phyloP scores from a whole-genome alignment of 1,140 invertebrate genomes.

The Lepidurus packardi region DNA sequence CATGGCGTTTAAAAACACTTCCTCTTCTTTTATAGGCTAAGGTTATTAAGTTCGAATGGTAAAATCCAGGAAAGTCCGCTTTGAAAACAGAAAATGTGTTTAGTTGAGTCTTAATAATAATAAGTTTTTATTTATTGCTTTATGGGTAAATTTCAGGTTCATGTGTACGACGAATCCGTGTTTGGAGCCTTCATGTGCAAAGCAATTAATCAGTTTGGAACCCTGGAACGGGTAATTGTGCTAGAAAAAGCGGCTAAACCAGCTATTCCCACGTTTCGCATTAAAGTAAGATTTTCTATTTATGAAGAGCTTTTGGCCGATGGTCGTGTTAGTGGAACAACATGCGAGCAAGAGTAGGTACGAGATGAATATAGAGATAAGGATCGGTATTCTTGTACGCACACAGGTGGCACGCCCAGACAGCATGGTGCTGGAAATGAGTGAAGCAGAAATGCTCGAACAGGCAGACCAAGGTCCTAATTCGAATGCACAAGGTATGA shows the following conservation, averaged over 20 bases:
- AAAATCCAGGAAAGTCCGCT: background rate
- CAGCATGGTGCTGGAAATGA: constrained; percentile 35
- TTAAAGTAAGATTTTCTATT: constrained; percentile 34
- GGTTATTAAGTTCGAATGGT: background rate
- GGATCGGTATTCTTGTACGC: background rate
- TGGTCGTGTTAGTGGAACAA: background rate
- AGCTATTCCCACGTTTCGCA: constrained; percentile 42
- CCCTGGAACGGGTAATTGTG: constrained; percentile 47
- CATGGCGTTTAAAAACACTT: too few relatives aligned
- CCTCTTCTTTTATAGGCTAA: too few relatives aligned
- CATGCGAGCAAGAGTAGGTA: background rate
- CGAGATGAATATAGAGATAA: background rate
- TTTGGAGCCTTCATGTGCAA: constrained; percentile 53
- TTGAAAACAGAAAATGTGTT: background rate
- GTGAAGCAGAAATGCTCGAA: constrained; percentile 32
- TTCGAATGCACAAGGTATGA: constrained; percentile 33
- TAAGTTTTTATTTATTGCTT: background rate
- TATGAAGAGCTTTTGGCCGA: too few relatives aligned
- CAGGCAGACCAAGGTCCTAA: constrained; percentile 33
- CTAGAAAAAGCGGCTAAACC: constrained; percentile 51
- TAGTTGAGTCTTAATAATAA: background rate
- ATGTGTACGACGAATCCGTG: constrained; percentile 45
- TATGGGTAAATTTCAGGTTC: constrained; percentile 42
- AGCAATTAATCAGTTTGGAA: constrained; percentile 50
- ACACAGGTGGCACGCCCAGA: constrained; percentile 32